phyloP scores from a whole-genome alignment of 92 coral and sea anemone species.

The Zoanthus sansibaricus region DNA sequence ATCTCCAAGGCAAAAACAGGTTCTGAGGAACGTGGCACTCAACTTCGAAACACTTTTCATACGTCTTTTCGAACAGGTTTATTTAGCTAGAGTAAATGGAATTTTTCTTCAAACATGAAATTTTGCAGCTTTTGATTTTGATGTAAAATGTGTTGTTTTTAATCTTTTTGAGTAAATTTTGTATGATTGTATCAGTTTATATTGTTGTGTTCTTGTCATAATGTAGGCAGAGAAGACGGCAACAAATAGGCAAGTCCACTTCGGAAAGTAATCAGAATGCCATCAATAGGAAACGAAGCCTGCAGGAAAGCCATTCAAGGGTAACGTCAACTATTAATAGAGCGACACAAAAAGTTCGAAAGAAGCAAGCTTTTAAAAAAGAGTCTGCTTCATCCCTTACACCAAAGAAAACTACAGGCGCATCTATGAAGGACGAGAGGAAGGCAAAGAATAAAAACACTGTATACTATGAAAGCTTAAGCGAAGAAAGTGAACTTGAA shows the following conservation, averaged over 20 bases:
- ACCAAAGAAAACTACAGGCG: not conserved
- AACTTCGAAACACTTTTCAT: too few species aligned
- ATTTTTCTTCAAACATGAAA: too few species aligned
- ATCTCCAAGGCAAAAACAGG: too few species aligned
- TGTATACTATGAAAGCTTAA: constrained; percentile 62
- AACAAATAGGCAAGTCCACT: not conserved
- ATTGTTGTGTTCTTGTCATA: not conserved
- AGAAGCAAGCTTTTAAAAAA: not conserved
- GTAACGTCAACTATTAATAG: not conserved
- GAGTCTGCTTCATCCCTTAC: not conserved
- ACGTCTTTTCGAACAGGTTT: too few species aligned
- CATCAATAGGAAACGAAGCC: not conserved
- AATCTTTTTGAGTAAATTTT: not conserved
- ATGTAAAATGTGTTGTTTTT: too few species aligned
- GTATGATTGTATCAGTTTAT: not conserved
- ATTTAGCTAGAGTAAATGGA: too few species aligned
- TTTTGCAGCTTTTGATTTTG: too few species aligned
- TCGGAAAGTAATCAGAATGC: not conserved
- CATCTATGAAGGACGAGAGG: not conserved
- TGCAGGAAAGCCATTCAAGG: not conserved
- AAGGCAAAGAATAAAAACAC: not conserved
- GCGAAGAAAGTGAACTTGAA: constrained; percentile 90
- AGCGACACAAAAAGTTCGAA: constrained; percentile 5
- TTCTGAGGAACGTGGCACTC: too few species aligned
- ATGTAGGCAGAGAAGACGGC: constrained; percentile 32